Evolutionary conservation across 2,113 vertebrate genomes (phyloP), one percentile per base, ranked within the genome.

Genomic region (Columba livia): DNA sequence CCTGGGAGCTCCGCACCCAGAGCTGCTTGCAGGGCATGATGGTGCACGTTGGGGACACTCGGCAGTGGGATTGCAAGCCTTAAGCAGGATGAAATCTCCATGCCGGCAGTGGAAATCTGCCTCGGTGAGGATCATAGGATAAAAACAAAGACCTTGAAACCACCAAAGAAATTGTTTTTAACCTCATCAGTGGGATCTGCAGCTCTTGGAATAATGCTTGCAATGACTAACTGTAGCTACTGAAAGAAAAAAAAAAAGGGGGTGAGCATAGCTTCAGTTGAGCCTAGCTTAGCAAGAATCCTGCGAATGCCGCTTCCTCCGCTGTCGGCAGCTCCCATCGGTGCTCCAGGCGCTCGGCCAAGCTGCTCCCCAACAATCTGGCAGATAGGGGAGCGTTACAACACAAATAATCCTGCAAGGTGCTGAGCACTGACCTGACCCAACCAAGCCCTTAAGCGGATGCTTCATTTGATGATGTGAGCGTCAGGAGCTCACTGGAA

Each of bases 251-350:
- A 29, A 36, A 50, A 9, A 40, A n/a, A 32, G 78, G 42, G 25
- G 83, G 72, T 65, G 65, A 91, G 82, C 85, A 94, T 44, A 93
- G 71, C 70, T 91, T 53, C 12, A 58, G 85, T 71, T 0, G 21
- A 96, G 62, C 67, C 62, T 71, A 88, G 89, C 74, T 94, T 93
- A 95, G 67, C 91, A 91, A 91, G 79, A 97, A 97, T 85, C 60
- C 89, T 88, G 94, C 81, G 85, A 94, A 95, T 73, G 71, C 87
- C 1, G 2, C 87, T 75, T 94, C 87, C 81, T 81, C 26, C 62
- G 24, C 34, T 0, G 1, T 66, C 2, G 2, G 73, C 92, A 77
- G 82, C 71, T 75, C 84, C 11, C 16, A 54, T 12, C 2, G 3
- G 53, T 34, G 74, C 66, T 42, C 56, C 0, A 1, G 89, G 75